Evolutionary conservation across 2,113 vertebrate species (phyloP), one percentile per base, ranked within the genome.

Genomic region (Leucoraja erinaceus): DNA sequence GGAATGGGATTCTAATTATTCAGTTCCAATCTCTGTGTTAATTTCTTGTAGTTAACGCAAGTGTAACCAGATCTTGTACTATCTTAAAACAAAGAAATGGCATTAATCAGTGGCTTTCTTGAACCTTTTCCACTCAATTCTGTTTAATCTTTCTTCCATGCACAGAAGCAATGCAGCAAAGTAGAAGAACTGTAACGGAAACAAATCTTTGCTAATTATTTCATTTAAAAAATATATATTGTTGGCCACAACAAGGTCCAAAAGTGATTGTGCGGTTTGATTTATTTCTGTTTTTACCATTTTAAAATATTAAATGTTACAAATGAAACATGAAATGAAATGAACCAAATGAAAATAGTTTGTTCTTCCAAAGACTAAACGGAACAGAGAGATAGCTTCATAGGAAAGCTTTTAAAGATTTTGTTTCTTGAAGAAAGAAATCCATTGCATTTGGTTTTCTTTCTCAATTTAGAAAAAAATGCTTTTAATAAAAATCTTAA

Each of bases 401-500:
- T 54, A 74, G 70, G 22, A 91, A 91, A 54, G 38, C 9, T 74
- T 70, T 54, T 12, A 74, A 47, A 74, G 14, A 16, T 68, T 91
- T 72, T 18, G 10, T 79, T 79, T 91, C 68, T 10, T 33, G 28
- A 3, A 33, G 33, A 38, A 59, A 1, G 47, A 68, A 28, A 28
- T 54, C 54, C 63, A 90, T 25, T 72, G 14, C 88, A 74, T 3
- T 91, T 28, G 33, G 66, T 47, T 91, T 72, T 72, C 20, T 12
- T 47, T 68, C 90, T 72, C 66, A 72, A 91, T 72, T 91, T 90
- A 90, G 47, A 25, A 54, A 70, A 25, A 72, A 63, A 91, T 91
- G 33, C 31, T 74, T 74, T 72, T 54, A 91, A 91, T 74, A 54
- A 54, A 91, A 91, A 91, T 91, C 33, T 11, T 54, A 95, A 95